phyloP scores from a whole-genome alignment of 2,113 vertebrate genomes.

The Notothenia coriiceps region DNA sequence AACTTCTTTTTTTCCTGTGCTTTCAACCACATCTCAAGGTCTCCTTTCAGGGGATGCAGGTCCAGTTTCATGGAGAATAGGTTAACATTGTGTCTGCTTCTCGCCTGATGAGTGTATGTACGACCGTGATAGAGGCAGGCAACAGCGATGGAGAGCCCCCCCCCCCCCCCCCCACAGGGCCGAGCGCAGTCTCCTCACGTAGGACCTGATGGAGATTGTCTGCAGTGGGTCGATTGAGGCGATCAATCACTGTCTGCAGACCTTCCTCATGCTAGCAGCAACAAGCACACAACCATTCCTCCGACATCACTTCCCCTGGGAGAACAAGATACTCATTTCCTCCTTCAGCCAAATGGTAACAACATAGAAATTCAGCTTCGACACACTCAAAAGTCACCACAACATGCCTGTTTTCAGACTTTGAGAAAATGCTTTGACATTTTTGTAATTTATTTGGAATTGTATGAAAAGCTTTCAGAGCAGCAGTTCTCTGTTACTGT shows the following conservation, averaged over 20 bases:
- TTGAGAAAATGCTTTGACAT: slow-evolving; percentile 19
- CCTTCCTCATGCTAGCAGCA: slow-evolving; percentile 26
- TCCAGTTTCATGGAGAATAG: not conserved
- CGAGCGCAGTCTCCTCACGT: slow-evolving; percentile 71
- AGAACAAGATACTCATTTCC: not conserved
- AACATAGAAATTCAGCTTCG: too few relatives aligned
- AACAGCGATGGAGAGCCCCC: not conserved
- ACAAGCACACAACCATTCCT: slow-evolving; percentile 20
- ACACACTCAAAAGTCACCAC: not conserved
- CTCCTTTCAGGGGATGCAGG: too few relatives aligned
- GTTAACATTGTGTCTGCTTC: not conserved
- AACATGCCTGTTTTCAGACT: not conserved
- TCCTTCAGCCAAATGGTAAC: not conserved
- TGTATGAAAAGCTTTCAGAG: not conserved
- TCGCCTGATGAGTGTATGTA: slow-evolving; percentile 4
- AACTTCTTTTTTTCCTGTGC: too few relatives aligned
- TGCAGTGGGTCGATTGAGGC: slow-evolving; percentile 62
- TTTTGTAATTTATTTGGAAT: slow-evolving; percentile 11
- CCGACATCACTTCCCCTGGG: not conserved
- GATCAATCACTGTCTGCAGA: slow-evolving; percentile 68
- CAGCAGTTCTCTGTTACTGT: not conserved
- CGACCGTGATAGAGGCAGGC: slow-evolving; percentile 4
- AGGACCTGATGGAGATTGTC: slow-evolving; percentile 68
- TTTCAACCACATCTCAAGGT: too few relatives aligned
- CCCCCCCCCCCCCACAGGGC: slow-evolving; percentile 27